Evolutionary conservation across 2,113 vertebrate genomes (phyloP), one percentile per base, ranked within the genome.

Genomic region (Helogale parvula): DNA sequence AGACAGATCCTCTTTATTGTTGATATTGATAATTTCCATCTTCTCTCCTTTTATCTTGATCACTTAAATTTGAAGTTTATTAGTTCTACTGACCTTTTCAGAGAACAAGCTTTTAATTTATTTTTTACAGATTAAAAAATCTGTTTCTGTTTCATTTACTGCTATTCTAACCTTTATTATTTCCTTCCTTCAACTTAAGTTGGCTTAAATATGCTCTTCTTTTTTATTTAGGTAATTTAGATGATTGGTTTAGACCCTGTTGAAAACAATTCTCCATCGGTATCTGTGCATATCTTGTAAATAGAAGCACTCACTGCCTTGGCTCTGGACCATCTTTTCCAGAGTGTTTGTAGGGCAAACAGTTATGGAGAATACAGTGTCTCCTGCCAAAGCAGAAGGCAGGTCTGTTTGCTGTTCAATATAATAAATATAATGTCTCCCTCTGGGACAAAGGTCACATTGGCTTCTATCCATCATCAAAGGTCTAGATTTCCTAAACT

Each of bases 381-480:
- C 65, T 82, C 50, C 83, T 77, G 33, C 69, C 77, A 94, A 74
- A 92, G n/a, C 68, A 83, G 69, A 90, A 83, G 47, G 33, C 82
- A 94, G 57, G 60, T 92, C 17, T 88, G 31, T 84, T 83, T 94
- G 69, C 50, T 65, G 4, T 84, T 63, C 7, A 8, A 13, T 52
- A 63, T 45, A 31, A 88, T 88, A 87, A 92, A 71, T 50, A 79
- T 7, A 54, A 76, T 63, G n/a, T 84, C 60, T 94, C n/a, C 41
- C 23, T 83, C 33, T 63, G 7, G 76, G 17, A 29, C n/a, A 74
- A 81, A 91, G 54, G 14, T 65, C 52, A 81, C 3, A 25, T 63
- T 38, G 21, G 29, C 47, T 92, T 69, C 38, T 13, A 23, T 60
- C 77, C 47, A 35, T 57, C 86, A 35, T 94, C 72, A 66, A 91